Conservation (phyloP, 2,113 vertebrate genomes). For the Stegostoma tigrinum region DNA sequence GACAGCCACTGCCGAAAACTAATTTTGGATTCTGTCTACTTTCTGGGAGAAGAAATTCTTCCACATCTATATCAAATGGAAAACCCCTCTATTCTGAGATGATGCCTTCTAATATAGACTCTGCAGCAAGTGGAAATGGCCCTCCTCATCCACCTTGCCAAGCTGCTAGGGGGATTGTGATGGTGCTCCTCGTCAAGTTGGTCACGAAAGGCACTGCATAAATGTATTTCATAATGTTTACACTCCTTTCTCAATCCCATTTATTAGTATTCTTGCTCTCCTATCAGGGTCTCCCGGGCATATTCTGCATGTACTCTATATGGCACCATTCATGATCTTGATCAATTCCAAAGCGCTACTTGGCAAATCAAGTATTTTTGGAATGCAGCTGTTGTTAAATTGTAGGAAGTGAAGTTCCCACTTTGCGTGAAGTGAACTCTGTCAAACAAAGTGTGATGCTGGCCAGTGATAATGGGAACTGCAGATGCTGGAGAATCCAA, state of each 20-base stretch:
- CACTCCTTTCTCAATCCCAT: neutral
- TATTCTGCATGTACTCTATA: neutral
- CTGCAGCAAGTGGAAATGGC: too few species aligned
- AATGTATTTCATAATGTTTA: neutral
- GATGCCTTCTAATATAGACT: too few species aligned
- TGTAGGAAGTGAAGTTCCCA: neutral
- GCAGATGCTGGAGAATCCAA: too few species aligned
- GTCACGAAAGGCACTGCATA: neutral
- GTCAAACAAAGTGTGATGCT: neutral
- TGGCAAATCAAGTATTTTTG: neutral
- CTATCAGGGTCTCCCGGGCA: neutral
- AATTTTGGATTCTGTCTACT: too few species aligned
- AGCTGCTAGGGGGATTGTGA: too few species aligned
- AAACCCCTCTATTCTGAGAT: too few species aligned
- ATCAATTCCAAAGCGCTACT: neutral
- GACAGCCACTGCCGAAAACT: too few species aligned
- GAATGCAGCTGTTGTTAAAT: neutral
- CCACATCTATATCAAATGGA: too few species aligned
- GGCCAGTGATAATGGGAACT: too few species aligned
- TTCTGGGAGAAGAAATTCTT: too few species aligned
- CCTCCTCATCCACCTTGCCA: too few species aligned
- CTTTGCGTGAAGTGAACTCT: neutral
- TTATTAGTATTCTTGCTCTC: neutral
- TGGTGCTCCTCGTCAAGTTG: neutral
- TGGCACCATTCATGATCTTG: too few species aligned